Base-by-base conservation (phyloP, 1,140 invertebrate species). In the Pseudomyrmex flavicornis region DNA sequence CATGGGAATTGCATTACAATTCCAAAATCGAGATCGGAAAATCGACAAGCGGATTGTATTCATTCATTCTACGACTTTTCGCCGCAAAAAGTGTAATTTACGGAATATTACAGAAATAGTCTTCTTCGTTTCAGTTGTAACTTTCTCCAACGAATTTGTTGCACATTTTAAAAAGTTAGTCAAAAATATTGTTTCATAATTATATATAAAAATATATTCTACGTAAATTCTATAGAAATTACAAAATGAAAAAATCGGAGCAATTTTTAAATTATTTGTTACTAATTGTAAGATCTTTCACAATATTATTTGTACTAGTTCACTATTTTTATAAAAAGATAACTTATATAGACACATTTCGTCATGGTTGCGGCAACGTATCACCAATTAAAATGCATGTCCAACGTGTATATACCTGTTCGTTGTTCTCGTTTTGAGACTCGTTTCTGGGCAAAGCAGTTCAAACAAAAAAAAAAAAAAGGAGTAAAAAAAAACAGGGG, bases 371-470 rank as follows among this genome's bases (percentile, higher is more conserved):
- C 35, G 56, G 61, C 70, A 80, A 80, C 54, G 52, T 69, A 35
- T 0, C 12, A n/a, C 15, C n/a, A 5, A 10, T 70, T 59, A 50
- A 80, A 80, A 59, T 61, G 66, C 66, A 20, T 50, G 54, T 72
- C 10, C 12, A 46, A 68, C 63, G 65, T 58, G n/a, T 59, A 70
- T 80, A 70, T 70, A 80, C 54, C 54, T 72, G 76, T 44, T 61
- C 76, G 22, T 58, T 79, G 22, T 58, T 79, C 65, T 69, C 44
- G 65, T 68, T 69, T 59, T 22, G 66, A 70, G 66, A 80, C 76
- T 13, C 54, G 76, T 72, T 80, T 22, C 22, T 48, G 44, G n/a
- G 7, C 44, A 17, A 80, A 80, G 20, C 20, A 20, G 7, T 65
- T 26, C 26, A 26, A 26, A 26, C 26, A 5, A 35, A 35, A 35